Evolutionary conservation across 1,140 invertebrate genomes (phyloP), one percentile per base, ranked within the genome.

Genomic region (Danaus plexippus): DNA sequence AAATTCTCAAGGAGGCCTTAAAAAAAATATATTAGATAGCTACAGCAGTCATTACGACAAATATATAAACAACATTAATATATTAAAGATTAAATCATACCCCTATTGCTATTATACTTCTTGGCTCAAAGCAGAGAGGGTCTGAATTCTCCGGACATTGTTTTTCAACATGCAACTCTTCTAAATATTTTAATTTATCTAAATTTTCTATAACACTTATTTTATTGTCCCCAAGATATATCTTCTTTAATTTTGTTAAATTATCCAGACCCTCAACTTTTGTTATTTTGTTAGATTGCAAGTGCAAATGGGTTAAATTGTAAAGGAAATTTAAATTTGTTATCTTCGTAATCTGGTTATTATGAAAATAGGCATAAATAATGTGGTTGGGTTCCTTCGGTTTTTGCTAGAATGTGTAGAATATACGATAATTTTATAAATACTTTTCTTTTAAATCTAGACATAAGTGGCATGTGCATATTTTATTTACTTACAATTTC

Each of bases 171-270:
- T 93, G 89, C 10, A 94, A 72, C 66, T 92, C 91, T 70, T 89
- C 87, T 55, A 94, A 87, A 72, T 88, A 88, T 48, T 74, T 80
- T 9, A 91, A 72, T 46, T 76, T 77, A 60, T 92, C 89, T 48
- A 94, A 78, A 63, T 92, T 92, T 79, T 94, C 92, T 0, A 94
- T 75, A 1, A 93, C 89, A 47, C 85, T 85, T 43, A 94, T 93
- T 48, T 80, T 78, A 76, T 94, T 94, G 61, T 90, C 87, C 1
- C 92, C 89, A 45, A 94, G 74, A 77, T 91, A 93, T 11, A 93
- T 67, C 73, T 91, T 92, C 60, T 88, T 89, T 9, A 94, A 73
- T 54, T 90, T 91, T 12, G 71, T 73, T 18, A 93, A 74, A 54
- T 66, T 75, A 5, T 88, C 71, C 10, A 94, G 74, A 63, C 92